Conservation (phyloP, 2,113 vertebrate genomes). For the Poeciliopsis turrubarensis region DNA sequence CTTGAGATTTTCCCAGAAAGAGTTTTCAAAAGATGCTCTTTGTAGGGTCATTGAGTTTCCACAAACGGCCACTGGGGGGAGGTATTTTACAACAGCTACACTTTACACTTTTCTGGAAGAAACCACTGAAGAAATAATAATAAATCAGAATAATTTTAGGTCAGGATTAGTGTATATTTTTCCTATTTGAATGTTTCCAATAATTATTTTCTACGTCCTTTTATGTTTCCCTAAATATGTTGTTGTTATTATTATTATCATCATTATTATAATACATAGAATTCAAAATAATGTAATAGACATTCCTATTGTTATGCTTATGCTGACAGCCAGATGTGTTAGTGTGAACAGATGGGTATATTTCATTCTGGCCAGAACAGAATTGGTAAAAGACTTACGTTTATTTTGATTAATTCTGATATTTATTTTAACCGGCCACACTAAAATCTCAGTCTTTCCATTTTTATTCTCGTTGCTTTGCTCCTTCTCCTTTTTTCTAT, state of each 20-base stretch:
- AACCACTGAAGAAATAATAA: neutral
- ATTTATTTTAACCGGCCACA: neutral
- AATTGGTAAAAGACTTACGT: too few species aligned
- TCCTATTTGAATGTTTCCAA: neutral
- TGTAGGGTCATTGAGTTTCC: constrained; percentile 12
- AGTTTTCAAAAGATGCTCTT: neutral
- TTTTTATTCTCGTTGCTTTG: constrained; percentile 57
- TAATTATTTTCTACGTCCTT: neutral
- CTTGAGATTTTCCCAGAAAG: neutral
- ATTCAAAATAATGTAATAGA: neutral
- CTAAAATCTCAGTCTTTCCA: constrained; percentile 18
- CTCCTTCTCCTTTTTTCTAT: constrained; percentile 30
- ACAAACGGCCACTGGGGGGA: constrained; percentile 50
- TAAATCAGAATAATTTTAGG: neutral
- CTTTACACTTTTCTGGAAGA: neutral
- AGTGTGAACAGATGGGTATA: too few species aligned
- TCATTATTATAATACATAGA: too few species aligned
- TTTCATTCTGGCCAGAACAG: too few species aligned
- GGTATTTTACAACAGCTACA: constrained; percentile 17
- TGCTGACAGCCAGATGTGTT: neutral
- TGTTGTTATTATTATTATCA: neutral
- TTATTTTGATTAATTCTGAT: neutral
- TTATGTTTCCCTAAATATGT: too few species aligned
- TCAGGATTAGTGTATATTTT: too few species aligned
- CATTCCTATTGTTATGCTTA: neutral